These are phyloP conservation scores for Temnothorax unifasciatus DNA, from an alignment of 2,888 invertebrate genomes.

Conservation along the genomic window DNA sequence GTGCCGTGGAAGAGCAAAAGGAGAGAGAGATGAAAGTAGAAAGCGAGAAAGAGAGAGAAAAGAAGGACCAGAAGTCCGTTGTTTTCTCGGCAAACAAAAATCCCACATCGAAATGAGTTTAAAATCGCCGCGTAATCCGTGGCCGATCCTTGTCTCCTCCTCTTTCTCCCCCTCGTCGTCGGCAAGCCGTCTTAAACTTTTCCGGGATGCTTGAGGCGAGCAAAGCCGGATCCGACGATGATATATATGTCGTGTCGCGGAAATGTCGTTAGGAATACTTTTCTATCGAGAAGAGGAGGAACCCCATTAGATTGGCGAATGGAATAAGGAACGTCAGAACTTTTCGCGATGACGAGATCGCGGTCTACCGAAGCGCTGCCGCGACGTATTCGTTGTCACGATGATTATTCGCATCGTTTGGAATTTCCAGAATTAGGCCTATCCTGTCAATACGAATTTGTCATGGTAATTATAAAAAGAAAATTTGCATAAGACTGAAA, in stretches of 20 bases:
- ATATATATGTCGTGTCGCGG: slow-evolving; percentile 32
- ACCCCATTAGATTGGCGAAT: slow-evolving; percentile 83
- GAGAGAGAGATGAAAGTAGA: slow-evolving; percentile 12
- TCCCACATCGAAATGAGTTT: slow-evolving; percentile 83
- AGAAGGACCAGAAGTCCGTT: slow-evolving; percentile 51
- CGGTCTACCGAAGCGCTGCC: slow-evolving; percentile 44
- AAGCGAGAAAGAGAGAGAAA: background rate
- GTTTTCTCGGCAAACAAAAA: slow-evolving; percentile 75
- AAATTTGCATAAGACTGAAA: slow-evolving; percentile 27
- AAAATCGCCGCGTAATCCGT: slow-evolving; percentile 78
- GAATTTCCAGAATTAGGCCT: slow-evolving; percentile 15
- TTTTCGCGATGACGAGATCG: slow-evolving; percentile 78
- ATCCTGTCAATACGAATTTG: slow-evolving; percentile 32
- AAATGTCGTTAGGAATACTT: slow-evolving; percentile 78
- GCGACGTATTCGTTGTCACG: slow-evolving; percentile 5
- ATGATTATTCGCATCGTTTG: slow-evolving; percentile 41
- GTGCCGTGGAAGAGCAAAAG: slow-evolving; percentile 34
- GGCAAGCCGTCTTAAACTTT: slow-evolving; percentile 60
- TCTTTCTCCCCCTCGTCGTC: slow-evolving; percentile 49
- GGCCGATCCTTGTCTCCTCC: slow-evolving; percentile 52
- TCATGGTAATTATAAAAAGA: slow-evolving; percentile 18
- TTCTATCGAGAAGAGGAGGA: slow-evolving; percentile 80
- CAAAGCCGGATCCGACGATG: slow-evolving; percentile 43
- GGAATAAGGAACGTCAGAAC: slow-evolving; percentile 79
- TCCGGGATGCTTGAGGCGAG: slow-evolving; percentile 33